These are phyloP conservation scores for Saimiri boliviensis DNA, from an alignment of 2,113 vertebrate genomes.

Conservation along the genomic window DNA sequence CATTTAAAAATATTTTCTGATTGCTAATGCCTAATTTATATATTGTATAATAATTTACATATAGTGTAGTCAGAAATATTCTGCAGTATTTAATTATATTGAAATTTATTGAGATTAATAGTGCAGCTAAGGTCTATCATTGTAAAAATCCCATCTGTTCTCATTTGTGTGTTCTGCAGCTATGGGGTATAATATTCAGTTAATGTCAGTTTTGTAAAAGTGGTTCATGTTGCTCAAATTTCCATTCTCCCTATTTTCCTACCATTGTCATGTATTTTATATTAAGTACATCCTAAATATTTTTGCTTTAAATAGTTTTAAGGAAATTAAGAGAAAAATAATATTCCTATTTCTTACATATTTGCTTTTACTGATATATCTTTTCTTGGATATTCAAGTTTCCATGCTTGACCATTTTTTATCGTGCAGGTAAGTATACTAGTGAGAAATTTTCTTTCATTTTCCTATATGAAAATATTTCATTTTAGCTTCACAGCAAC, in stretches of 20 bases:
- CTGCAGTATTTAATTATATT: neutral
- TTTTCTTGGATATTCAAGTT: neutral
- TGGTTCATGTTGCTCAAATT: neutral
- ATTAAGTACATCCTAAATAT: neutral
- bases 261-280: neutral
- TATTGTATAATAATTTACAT: neutral
- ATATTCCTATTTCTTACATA: neutral
- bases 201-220: neutral
- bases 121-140: neutral
- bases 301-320: neutral
- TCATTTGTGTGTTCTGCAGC: neutral
- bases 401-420: neutral
- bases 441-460: neutral
- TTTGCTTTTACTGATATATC: neutral
- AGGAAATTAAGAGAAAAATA: neutral
- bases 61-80: neutral
- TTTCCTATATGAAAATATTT: neutral
- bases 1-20: neutral
- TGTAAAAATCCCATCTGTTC: neutral
- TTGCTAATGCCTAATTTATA: neutral
- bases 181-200: neutral
- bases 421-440: neutral
- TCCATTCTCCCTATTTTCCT: neutral
- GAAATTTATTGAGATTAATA: neutral
- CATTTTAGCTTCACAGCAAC: neutral